Percentiles rank a stretch among this genome's conserved stretches.
Conservation (phyloP, 2,888 invertebrate genomes). For the Lycophotia porphyrea region DNA sequence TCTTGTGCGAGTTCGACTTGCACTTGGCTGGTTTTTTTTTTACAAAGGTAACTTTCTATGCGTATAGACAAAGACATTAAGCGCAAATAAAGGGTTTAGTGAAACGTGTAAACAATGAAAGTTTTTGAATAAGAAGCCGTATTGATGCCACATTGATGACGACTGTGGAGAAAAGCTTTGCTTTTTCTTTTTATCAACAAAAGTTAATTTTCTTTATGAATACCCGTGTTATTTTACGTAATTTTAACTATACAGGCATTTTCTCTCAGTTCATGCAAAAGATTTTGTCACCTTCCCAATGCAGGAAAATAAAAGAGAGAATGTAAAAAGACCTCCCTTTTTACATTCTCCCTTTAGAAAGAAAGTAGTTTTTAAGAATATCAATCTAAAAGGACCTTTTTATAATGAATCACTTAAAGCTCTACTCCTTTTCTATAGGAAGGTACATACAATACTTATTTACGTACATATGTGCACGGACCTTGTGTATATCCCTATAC, state of each 20-base stretch:
- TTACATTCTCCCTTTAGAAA: neutral
- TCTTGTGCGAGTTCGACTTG: neutral
- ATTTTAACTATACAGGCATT: neutral
- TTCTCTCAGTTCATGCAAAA: neutral
- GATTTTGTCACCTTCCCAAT: neutral
- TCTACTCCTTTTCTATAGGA: neutral
- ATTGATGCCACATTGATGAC: constrained; percentile 4
- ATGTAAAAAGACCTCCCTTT: neutral
- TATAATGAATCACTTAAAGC: neutral
- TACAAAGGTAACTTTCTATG: neutral
- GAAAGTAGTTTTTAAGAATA: neutral
- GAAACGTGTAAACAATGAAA: constrained; percentile 3
- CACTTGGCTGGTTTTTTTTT: neutral
- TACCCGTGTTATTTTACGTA: too few species aligned
- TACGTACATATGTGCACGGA: neutral
- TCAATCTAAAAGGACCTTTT: neutral
- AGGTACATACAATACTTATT: neutral
- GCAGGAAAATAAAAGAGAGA: too few species aligned
- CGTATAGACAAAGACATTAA: neutral
- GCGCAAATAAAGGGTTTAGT: neutral
- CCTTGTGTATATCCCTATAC: neutral
- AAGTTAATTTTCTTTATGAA: neutral
- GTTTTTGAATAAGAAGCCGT: constrained; percentile 12
- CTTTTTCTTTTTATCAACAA: neutral
- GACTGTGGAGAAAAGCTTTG: neutral